Base-by-base conservation (phyloP, 1,140 invertebrate species). In the Phthorimaea operculella region DNA sequence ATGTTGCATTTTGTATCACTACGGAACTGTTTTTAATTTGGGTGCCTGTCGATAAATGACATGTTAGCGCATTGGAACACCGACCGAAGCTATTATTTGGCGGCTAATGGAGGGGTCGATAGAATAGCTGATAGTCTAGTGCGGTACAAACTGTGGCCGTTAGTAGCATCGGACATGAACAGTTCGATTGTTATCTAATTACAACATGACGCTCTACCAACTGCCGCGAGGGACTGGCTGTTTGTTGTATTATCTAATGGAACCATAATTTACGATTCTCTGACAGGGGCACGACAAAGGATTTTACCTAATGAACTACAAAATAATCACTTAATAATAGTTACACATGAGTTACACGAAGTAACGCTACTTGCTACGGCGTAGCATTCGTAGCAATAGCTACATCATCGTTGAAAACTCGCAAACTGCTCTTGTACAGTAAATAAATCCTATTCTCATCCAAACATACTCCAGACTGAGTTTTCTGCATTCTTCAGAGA, bases 151-250 rank as follows among this genome's bases (percentile, higher is more conserved):
- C 44, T 60, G 14, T 33, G 63, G 64, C 66, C 66, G 68, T 71
- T 75, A 74, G 66, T 69, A 55, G 64, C 64, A 71, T 74, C 69
- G 63, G 63, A 76, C 75, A 75, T 67, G 72, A 73, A 72, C 53
- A 51, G 66, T 61, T 73, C 70, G 75, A 78, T 78, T 70, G 75
- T 78, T 78, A 78, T 80, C 77, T 75, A 76, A 75, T 80, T 80
- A 80, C 68, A 76, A 75, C 60, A 75, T 70, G 74, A 69, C 63
- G 65, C 63, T 60, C 21, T 28, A 28, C 21, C 21, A 28, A 60
- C 64, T 58, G 64, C 63, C 68, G 68, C 73, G 68, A 68, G 68
- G 72, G 71, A 66, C 60, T 55, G 55, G 18, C 42, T 58, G 59
- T 57, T 60, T 59, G 55, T 71, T 68, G 64, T 64, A 61, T 64